Evolutionary conservation across 2,797 vertebrate genomes (phyloP).

Genomic region (Xenentodon cancila): DNA sequence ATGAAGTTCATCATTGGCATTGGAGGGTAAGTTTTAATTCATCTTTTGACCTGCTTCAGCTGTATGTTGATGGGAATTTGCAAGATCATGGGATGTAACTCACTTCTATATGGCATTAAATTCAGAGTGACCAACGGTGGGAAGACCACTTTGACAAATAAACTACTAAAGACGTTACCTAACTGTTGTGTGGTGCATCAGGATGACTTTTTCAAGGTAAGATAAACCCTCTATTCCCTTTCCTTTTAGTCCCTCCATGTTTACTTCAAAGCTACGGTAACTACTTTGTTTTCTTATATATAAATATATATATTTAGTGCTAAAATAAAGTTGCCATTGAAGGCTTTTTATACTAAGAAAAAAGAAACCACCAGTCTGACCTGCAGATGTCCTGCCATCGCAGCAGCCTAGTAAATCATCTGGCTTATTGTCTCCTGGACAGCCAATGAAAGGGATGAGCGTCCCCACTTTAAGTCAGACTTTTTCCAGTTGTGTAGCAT

Average conservation of each 20-base stretch:
- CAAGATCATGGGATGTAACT: slow-evolving; percentile 1
- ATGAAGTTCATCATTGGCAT: slow-evolving; percentile 93
- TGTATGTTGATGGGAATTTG: background rate
- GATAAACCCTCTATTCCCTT: slow-evolving; percentile 13
- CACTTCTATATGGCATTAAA: background rate
- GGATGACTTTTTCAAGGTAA: slow-evolving; percentile 97
- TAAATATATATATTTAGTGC: background rate
- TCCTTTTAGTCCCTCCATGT: background rate
- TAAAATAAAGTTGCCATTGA: slow-evolving; percentile 21
- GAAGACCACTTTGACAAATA: slow-evolving; percentile 93
- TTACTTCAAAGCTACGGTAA: slow-evolving; percentile 36
- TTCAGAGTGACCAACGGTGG: slow-evolving; percentile 95
- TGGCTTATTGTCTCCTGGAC: slow-evolving; percentile 86
- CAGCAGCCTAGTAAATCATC: slow-evolving; percentile 76
- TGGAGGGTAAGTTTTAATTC: slow-evolving; percentile 87
- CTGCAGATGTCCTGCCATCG: slow-evolving; percentile 74
- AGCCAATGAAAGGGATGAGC: slow-evolving; percentile 74
- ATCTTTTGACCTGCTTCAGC: background rate
- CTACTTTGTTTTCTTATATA: slow-evolving; percentile 1
- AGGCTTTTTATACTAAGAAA: slow-evolving; percentile 37
- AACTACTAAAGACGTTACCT: slow-evolving; percentile 85
- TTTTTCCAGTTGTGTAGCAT: slow-evolving; percentile 24
- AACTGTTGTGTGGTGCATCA: slow-evolving; percentile 97
- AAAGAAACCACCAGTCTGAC: slow-evolving; percentile 53
- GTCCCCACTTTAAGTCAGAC: slow-evolving; percentile 74